A percentile compares a stretch with the other conserved stretches of the same genome.
These are phyloP conservation scores for Aselliscus stoliczkanus DNA, from an alignment of 2,797 vertebrate genomes.

Conservation along the genomic window DNA sequence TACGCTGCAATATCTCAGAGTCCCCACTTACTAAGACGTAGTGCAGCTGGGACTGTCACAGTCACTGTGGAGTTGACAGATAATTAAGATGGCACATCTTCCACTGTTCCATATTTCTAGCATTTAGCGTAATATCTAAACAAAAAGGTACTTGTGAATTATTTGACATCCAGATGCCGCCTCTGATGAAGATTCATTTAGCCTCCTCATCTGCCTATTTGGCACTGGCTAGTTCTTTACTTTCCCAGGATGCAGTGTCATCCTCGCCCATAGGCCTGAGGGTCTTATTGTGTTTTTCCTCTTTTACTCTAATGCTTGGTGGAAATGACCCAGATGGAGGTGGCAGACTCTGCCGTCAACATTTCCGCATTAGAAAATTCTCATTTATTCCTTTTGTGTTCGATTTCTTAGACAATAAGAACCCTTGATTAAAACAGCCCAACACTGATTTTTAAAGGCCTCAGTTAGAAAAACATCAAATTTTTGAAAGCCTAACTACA, in stretches of 20 bases:
- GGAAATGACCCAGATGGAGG: neutral
- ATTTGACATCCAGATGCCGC: neutral
- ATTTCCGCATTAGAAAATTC: neutral
- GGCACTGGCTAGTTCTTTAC: neutral
- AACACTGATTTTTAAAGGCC: neutral
- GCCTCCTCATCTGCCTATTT: neutral
- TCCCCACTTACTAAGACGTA: neutral
- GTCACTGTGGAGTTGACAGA: neutral
- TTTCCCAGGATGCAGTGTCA: neutral
- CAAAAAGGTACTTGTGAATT: neutral
- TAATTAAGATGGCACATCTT: neutral
- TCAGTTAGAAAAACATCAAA: neutral
- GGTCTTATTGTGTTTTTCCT: neutral
- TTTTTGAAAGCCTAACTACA: neutral
- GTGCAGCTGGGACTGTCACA: neutral
- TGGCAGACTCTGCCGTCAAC: neutral
- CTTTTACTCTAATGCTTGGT: neutral
- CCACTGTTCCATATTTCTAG: neutral
- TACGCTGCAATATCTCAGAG: neutral
- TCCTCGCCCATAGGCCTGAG: too few species aligned
- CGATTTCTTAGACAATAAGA: neutral
- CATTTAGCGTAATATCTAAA: neutral
- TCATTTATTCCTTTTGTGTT: neutral
- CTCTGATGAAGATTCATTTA: neutral
- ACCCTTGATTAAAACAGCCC: neutral